Evolutionary conservation across 2,797 vertebrate genomes (phyloP).

Genomic region (Onychomys arenicola): DNA sequence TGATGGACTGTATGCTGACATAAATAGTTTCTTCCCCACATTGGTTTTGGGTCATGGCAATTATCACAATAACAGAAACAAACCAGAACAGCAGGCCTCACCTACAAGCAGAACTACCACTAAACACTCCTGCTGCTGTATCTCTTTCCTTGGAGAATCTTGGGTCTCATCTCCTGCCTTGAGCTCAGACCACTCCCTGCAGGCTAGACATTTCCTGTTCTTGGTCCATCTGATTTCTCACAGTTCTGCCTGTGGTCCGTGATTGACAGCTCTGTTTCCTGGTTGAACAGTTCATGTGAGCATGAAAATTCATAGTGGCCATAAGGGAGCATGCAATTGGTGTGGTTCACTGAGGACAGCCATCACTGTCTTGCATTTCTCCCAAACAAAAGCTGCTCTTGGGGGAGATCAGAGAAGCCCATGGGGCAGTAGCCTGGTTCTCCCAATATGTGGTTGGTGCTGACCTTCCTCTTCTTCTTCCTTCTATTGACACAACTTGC

Average conservation of each 20-base stretch:
- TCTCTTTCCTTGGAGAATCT: background rate
- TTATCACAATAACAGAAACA: background rate
- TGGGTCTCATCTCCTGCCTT: background rate
- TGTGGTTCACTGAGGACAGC: background rate
- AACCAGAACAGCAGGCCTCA: background rate
- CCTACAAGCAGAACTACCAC: background rate
- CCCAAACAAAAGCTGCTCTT: background rate
- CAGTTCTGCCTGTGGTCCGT: background rate
- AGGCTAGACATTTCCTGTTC: background rate
- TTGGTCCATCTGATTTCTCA: background rate
- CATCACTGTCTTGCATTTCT: constrained; percentile 3
- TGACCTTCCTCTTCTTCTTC: background rate
- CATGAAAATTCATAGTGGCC: constrained; percentile 38
- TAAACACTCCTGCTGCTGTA: background rate
- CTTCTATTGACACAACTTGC: background rate
- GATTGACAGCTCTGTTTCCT: constrained; percentile 12
- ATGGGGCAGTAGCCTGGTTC: background rate
- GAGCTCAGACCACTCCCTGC: background rate
- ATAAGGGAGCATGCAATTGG: background rate
- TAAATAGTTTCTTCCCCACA: background rate
- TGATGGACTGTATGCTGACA: background rate
- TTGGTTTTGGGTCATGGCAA: background rate
- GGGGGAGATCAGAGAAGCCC: background rate
- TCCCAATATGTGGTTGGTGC: background rate
- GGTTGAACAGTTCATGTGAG: background rate